A percentile compares a stretch with the other conserved stretches of the same genome.
Evolutionary conservation across 2,113 vertebrate species (phyloP).

Genomic region (Charadrius vociferus): DNA sequence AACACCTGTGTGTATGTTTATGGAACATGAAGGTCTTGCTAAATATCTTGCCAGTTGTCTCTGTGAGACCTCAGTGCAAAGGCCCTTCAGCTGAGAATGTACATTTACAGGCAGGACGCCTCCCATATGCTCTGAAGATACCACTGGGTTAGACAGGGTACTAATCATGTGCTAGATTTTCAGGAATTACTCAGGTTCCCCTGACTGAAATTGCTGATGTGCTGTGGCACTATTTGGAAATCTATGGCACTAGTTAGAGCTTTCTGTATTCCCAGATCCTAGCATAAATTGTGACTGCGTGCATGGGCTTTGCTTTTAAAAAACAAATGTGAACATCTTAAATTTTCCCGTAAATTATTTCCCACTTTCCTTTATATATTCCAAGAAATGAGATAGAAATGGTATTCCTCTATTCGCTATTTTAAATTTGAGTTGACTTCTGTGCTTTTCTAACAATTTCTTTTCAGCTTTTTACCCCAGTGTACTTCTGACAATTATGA

Average conservation of each 20-base stretch:
- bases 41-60: not conserved
- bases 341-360: not conserved
- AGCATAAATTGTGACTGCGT: not conserved
- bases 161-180: not conserved
- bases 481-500: slow-evolving; percentile 6
- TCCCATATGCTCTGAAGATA: not conserved
- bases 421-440: not conserved
- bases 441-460: not conserved
- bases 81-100: not conserved
- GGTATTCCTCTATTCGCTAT: not conserved
- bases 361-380: not conserved
- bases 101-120: not conserved
- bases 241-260: not conserved
- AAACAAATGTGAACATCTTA: not conserved
- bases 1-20: not conserved
- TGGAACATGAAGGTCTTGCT: not conserved
- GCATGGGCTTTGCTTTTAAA: not conserved
- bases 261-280: not conserved
- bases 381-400: not conserved
- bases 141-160: not conserved
- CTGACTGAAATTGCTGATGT: not conserved
- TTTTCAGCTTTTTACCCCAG: not conserved
- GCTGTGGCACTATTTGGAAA: not conserved
- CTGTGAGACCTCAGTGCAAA: not conserved
- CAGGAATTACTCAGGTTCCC: not conserved